phyloP scores from a whole-genome alignment of 2,888 invertebrate genomes.

The Macroteleia sp. region DNA sequence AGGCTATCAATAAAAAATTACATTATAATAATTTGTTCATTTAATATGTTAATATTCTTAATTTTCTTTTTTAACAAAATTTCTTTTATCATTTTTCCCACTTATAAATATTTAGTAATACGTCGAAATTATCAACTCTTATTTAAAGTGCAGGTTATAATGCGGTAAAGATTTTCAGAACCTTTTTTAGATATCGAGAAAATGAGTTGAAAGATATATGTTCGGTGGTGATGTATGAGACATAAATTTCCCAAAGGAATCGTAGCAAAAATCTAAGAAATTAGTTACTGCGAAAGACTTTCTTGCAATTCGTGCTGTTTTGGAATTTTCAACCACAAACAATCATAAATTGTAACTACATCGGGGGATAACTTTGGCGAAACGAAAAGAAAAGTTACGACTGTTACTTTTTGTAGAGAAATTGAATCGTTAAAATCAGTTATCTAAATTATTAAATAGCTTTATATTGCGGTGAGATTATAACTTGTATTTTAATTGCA shows the following conservation, averaged over 20 bases:
- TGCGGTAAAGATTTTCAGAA: conserved; percentile 7
- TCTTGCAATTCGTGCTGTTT: conserved; percentile 13
- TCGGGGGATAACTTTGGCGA: conserved; percentile 30
- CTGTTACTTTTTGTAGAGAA: not conserved
- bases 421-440: conserved; percentile 5
- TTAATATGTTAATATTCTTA: too few relatives aligned
- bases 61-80: too few relatives aligned
- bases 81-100: too few relatives aligned
- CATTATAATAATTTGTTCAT: too few relatives aligned
- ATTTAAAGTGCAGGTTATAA: too few relatives aligned
- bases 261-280: conserved; percentile 45
- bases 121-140: too few relatives aligned
- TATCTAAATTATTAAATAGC: too few relatives aligned
- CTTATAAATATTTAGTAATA: too few relatives aligned
- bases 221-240: conserved; percentile 22
- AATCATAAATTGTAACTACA: conserved; percentile 45
- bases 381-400: conserved; percentile 22
- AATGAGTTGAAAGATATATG: conserved; percentile 39
- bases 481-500: too few relatives aligned
- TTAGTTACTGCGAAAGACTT: conserved; percentile 45
- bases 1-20: too few relatives aligned
- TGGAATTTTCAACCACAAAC: conserved; percentile 45
- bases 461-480: too few relatives aligned
- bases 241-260: conserved; percentile 54
- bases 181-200: conserved; percentile 40